phyloP scores from a whole-genome alignment of 2,888 invertebrate genomes.

The Thecophora atra region DNA sequence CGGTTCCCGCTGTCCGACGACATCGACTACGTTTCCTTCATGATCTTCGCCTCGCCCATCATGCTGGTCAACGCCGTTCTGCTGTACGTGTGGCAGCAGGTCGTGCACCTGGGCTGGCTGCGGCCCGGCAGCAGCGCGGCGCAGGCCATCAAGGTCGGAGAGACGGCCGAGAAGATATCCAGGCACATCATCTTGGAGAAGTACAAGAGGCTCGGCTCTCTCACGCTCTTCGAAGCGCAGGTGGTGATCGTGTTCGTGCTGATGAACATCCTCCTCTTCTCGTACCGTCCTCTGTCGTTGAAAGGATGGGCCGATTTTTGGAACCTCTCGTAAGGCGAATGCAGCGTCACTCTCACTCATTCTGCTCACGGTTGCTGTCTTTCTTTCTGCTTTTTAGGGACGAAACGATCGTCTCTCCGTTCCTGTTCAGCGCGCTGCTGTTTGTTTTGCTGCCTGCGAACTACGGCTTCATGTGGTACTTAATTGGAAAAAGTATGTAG shows the following conservation, averaged over 20 bases:
- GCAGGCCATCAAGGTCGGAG: constrained; percentile 64
- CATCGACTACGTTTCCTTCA: constrained; percentile 43
- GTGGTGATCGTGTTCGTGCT: constrained; percentile 76
- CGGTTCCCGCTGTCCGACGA: constrained; percentile 43
- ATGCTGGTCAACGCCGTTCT: constrained; percentile 39
- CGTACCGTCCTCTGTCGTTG: constrained; percentile 84
- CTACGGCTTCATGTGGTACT: constrained; percentile 76
- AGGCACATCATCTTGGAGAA: constrained; percentile 61
- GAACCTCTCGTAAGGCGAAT: constrained; percentile 25
- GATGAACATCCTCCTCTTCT: constrained; percentile 83
- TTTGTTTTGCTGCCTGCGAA: constrained; percentile 84
- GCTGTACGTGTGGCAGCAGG: constrained; percentile 42
- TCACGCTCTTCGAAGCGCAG: constrained; percentile 77
- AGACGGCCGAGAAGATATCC: constrained; percentile 72
- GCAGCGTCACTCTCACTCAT: neutral
- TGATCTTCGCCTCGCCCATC: constrained; percentile 42
- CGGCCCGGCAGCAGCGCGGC: constrained; percentile 70
- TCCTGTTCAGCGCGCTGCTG: constrained; percentile 78
- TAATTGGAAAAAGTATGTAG: constrained; percentile 59
- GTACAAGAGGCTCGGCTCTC: constrained; percentile 76
- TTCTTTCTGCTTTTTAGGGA: neutral
- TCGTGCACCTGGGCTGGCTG: constrained; percentile 46
- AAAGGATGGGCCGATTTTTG: constrained; percentile 79
- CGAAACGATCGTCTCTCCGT: constrained; percentile 69
- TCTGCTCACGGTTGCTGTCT: neutral